Base-by-base conservation (phyloP, 1,140 invertebrate genomes). In the Plutomurus gul region DNA sequence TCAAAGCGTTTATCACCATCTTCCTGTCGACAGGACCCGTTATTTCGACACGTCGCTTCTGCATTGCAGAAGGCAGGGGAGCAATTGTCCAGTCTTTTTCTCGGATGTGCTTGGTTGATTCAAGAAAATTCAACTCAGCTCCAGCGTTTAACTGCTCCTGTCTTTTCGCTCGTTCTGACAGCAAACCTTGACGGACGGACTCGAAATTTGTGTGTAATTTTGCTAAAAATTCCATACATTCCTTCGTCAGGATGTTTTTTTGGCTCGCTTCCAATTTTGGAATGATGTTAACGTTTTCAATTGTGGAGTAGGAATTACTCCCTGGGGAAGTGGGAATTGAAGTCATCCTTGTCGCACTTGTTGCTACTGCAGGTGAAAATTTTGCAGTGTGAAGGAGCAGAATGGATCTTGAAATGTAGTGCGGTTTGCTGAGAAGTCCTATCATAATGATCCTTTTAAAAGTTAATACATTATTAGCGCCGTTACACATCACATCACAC, bases 11-110 rank as follows among this genome's bases (percentile, higher is more conserved):
- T 75, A 87, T 87, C 16, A 87, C 85, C 86, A 87, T 87, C 76
- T 87, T 87, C n/a, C 86, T 79, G 40, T 87, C 86, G 10, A 87
- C 86, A 43, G 86, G 86, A 8, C 86, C 86, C 36, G 86, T 87
- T 46, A 87, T 87, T 82, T 87, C 86, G 25, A 87, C 86, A 30
- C 85, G 82, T 37, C 86, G 84, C 49, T 85, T 84, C 37, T 83
- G 36, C 30, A 84, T 30, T n/a, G 78, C 65, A 33, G 30, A n/a
- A 10, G 82, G 82, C 0, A 81, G 37, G 11, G 80, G 75, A 0
- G 74, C 33, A 60, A 83, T 73, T 7, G 18, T 39, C 82, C 82
- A 83, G 13, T 36, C 16, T 3, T 51, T 51, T 16, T 80, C 65
- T 33, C 82, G 74, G 20, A 83, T 73, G 22, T 75, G 10, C 18